These are phyloP conservation scores for Epicauta chinensis DNA, from an alignment of 1,140 invertebrate genomes.

Conservation along the genomic window DNA sequence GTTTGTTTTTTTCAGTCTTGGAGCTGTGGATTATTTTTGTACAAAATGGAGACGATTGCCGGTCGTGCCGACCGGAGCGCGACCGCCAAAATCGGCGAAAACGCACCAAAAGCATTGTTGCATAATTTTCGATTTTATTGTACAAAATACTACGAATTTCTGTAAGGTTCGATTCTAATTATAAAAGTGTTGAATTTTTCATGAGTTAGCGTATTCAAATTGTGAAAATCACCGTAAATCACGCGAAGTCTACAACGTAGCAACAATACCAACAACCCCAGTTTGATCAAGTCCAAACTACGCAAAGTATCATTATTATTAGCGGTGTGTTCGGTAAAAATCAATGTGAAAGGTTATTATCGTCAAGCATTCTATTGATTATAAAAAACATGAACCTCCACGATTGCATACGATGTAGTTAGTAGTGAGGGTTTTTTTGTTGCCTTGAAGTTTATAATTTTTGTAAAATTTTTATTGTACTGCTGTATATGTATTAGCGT, in stretches of 20 bases:
- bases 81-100: neutral
- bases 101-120: too few relatives aligned
- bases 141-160: too few relatives aligned
- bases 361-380: slow-evolving; percentile 27
- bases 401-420: too few relatives aligned
- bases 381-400: neutral
- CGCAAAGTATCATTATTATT: slow-evolving; percentile 5
- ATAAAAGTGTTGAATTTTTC: slow-evolving; percentile 5
- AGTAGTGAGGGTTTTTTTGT: too few relatives aligned
- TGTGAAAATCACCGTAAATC: slow-evolving; percentile 11
- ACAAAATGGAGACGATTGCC: slow-evolving; percentile 5
- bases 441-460: too few relatives aligned
- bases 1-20: too few relatives aligned
- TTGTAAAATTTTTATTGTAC: too few relatives aligned
- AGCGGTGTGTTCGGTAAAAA: slow-evolving; percentile 20
- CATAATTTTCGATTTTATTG: too few relatives aligned
- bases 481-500: slow-evolving; percentile 2
- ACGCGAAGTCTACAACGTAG: slow-evolving; percentile 3
- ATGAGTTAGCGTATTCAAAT: slow-evolving; percentile 1
- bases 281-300: slow-evolving; percentile 8
- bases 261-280: slow-evolving; percentile 1
- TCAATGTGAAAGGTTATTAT: slow-evolving; percentile 31
- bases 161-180: too few relatives aligned
- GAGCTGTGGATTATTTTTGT: slow-evolving; percentile 2
- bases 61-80: slow-evolving; percentile 3